Evolutionary conservation across 1,140 invertebrate genomes (phyloP), one percentile per base, ranked within the genome.

Genomic region (Diprion similis): DNA sequence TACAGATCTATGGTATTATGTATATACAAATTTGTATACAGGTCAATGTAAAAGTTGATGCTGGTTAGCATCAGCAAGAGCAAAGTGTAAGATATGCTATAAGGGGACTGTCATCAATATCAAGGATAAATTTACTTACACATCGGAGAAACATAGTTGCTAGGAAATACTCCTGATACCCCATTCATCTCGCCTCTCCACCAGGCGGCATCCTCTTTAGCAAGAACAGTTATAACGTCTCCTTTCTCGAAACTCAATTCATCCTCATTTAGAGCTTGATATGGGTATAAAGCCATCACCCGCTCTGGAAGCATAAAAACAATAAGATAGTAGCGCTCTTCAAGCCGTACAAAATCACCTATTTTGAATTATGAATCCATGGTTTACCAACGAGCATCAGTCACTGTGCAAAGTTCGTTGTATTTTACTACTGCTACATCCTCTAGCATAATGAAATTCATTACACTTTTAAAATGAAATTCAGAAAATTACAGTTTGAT

Each of bases 211-310:
- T 99, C 97, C 76, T 98, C 96, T 78, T 97, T 93, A 71, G 95
- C 94, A 10, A 98, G 90, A 11, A 99, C 94, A 65, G 93, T 94
- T 72, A 99, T 98, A 67, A 98, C 94, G 81, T 97, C 96, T 82
- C 97, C 97, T 86, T 98, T 97, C 72, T 96, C 93, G 84, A 99
- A 98, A 78, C 92, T 96, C 68, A 99, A 89, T 86, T 99, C 97
- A 86, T 99, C 97, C 48, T 95, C 94, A 84, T 98, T 97, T 87
- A 96, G 95, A 68, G 97, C 97, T 68, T 92, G 91, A 85, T 99
- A 99, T 3, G 95, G 93, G 87, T 97, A 99, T 64, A 98, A 87
- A 3, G 97, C 97, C 81, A 98, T 93, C 47, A 99, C 96, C 84
- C 93, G 93, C 85, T 97, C 97, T 95, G 88, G 67, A 91, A 90